Conservation (phyloP, 2,888 invertebrate genomes). For the Auanema sp. region DNA sequence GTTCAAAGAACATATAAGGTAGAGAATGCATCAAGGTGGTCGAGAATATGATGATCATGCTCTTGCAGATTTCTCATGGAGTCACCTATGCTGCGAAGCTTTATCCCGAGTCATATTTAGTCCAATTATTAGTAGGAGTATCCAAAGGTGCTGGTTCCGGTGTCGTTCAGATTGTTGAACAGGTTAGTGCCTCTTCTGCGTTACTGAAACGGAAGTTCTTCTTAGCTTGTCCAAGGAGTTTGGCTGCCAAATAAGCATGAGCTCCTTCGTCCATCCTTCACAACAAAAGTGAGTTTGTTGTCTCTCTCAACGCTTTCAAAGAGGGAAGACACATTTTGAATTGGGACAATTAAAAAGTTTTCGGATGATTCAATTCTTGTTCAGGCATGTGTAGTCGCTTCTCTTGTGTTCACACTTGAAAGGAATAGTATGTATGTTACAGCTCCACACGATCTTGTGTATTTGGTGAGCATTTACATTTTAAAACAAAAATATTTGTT, state of each 20-base stretch:
- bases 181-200: conserved; percentile 65
- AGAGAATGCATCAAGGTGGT: neutral
- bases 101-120: conserved; percentile 91
- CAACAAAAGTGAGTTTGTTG: conserved; percentile 67
- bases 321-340: neutral
- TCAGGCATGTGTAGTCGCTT: conserved; percentile 75
- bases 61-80: conserved; percentile 80
- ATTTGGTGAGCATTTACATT: conserved; percentile 76
- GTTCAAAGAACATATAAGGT: conserved; percentile 58
- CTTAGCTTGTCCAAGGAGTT: conserved; percentile 85
- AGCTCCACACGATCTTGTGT: conserved; percentile 92
- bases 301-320: neutral
- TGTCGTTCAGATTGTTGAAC: conserved; percentile 87
- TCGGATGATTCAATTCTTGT: neutral
- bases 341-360: neutral
- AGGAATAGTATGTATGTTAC: conserved; percentile 93
- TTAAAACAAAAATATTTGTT: neutral
- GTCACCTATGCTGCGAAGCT: conserved; percentile 92
- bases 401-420: conserved; percentile 92
- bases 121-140: conserved; percentile 89
- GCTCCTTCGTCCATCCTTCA: conserved; percentile 97
- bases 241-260: conserved; percentile 99
- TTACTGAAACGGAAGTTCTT: neutral
- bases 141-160: conserved; percentile 91
- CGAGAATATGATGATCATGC: neutral